Conservation (phyloP, 37 sponge, comb jelly and placozoan species). For the Hexactinellida sp. region DNA sequence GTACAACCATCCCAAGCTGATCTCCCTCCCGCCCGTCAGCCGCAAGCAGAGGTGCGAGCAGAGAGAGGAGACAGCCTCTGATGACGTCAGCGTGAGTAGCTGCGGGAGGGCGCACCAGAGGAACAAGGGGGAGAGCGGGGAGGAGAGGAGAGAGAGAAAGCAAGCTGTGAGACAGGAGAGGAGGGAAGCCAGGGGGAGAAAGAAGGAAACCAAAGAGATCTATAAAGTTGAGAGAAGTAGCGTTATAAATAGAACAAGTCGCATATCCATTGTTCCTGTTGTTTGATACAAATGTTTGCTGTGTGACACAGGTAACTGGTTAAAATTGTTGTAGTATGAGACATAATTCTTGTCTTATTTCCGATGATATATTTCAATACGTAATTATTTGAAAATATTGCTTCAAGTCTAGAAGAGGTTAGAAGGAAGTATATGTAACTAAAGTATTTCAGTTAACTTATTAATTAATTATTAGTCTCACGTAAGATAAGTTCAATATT, state of each 20-base stretch:
- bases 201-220: neutral
- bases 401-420: too few species aligned
- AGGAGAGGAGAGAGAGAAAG: slow-evolving; percentile 69
- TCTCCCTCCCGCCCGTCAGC: slow-evolving; percentile 28
- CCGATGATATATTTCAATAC: too few species aligned
- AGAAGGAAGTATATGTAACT: too few species aligned
- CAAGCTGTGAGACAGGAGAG: slow-evolving; percentile 54
- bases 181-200: slow-evolving; percentile 24
- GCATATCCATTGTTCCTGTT: neutral
- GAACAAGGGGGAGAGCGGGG: slow-evolving; percentile 41
- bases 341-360: too few species aligned
- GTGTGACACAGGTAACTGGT: too few species aligned
- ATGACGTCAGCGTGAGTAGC: neutral
- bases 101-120: neutral
- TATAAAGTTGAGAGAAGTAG: neutral
- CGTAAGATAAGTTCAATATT: too few species aligned
- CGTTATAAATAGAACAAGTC: neutral
- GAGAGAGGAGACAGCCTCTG: neutral
- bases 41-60: slow-evolving; percentile 26
- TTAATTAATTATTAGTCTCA: neutral
- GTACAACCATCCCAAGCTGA: slow-evolving; percentile 81
- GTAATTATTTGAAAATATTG: too few species aligned
- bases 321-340: too few species aligned
- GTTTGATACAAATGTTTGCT: neutral
- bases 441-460: neutral